Percentiles rank a stretch among this genome's conserved stretches.
Evolutionary conservation across 2,113 vertebrate species (phyloP).

Genomic region (Canis aureus): DNA sequence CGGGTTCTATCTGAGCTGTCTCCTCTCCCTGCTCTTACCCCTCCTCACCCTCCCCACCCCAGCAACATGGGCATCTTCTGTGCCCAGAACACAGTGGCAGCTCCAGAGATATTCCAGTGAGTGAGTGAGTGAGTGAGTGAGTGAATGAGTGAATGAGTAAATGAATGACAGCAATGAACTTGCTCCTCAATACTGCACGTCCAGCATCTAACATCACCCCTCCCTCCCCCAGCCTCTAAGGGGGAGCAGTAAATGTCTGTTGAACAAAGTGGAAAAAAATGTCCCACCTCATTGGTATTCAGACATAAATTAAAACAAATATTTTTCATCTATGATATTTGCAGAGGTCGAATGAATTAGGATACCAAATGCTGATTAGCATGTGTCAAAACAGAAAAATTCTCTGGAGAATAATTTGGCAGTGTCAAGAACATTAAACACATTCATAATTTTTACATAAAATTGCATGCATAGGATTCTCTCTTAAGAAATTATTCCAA

Average conservation of each 20-base stretch:
- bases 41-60: not conserved
- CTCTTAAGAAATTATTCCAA: not conserved
- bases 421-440: not conserved
- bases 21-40: not conserved
- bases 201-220: no score
- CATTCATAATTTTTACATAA: not conserved
- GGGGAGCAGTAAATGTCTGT: no score
- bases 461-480: rapidly evolving
- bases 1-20: not conserved
- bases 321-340: not conserved
- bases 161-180: not conserved
- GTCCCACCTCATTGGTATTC: not conserved
- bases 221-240: no score
- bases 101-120: not conserved
- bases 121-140: not conserved
- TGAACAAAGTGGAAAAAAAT: not conserved
- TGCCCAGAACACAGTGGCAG: rapidly evolving
- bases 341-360: constrained; percentile 44
- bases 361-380: not conserved
- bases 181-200: rapidly evolving
- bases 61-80: not conserved
- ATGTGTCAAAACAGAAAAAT: not conserved
- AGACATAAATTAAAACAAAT: not conserved
- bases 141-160: rapidly evolving
- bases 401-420: not conserved